Evolutionary conservation across 2,797 vertebrate genomes (phyloP).

Genomic region (Premnoplex brunnescens): DNA sequence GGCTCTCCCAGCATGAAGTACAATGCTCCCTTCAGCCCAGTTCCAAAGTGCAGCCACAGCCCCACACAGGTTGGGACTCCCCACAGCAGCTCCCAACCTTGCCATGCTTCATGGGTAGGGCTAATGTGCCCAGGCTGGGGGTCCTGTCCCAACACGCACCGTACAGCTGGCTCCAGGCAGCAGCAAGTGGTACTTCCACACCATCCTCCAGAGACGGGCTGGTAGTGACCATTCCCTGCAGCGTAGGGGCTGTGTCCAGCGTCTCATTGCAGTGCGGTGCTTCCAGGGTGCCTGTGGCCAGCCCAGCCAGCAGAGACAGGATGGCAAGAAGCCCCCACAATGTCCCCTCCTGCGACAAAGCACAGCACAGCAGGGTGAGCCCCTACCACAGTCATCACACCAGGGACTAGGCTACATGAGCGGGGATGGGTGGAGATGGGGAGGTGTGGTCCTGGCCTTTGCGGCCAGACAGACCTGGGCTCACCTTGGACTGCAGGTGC

Average conservation of each 20-base stretch:
- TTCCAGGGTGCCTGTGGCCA: conserved; percentile 37
- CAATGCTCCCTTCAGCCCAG: no score
- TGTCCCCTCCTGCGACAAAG: conserved; percentile 36
- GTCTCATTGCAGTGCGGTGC: conserved; percentile 21
- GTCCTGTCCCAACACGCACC: background rate
- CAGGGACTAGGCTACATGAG: background rate
- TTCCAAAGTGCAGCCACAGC: background rate
- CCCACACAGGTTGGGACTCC: rapidly evolving
- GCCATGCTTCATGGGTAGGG: rapidly evolving
- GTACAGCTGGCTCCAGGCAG: conserved; percentile 17
- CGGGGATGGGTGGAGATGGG: background rate
- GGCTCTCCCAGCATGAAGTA: background rate
- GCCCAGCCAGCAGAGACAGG: conserved; percentile 62
- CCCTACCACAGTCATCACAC: rapidly evolving
- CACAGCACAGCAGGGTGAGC: background rate
- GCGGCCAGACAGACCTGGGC: background rate
- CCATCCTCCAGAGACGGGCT: background rate
- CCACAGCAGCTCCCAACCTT: background rate
- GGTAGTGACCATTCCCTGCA: background rate
- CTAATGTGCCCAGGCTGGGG: background rate
- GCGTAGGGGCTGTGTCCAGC: background rate
- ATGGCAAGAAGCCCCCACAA: conserved; percentile 63
- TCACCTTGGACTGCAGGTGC: conserved; percentile 36
- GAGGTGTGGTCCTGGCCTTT: rapidly evolving
- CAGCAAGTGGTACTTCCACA: background rate